These are phyloP conservation scores for Trichacis sp. DNA, from an alignment of 2,888 invertebrate genomes.

Conservation along the genomic window DNA sequence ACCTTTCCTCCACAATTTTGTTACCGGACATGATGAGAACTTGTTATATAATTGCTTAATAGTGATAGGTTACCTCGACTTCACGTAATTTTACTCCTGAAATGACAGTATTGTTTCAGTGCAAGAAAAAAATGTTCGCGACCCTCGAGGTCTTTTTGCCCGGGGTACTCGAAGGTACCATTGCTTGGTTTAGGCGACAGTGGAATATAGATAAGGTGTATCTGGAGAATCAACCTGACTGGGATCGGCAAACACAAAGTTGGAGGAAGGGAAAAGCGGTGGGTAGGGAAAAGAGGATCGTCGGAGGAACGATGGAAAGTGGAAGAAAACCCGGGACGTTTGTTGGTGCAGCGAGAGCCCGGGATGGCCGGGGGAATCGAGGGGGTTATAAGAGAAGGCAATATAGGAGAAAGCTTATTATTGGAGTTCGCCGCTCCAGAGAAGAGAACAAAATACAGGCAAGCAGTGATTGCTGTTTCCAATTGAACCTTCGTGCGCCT, in stretches of 20 bases:
- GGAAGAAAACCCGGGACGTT: conserved; percentile 54
- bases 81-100: too few relatives aligned
- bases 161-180: too few relatives aligned
- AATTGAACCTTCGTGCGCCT: conserved; percentile 67
- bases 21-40: too few relatives aligned
- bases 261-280: conserved; percentile 14
- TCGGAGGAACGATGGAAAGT: conserved; percentile 56
- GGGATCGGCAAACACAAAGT: conserved; percentile 25
- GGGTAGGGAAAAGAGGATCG: conserved; percentile 47
- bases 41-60: too few relatives aligned
- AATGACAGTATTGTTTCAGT: too few relatives aligned
- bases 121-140: too few relatives aligned
- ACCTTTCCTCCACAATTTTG: too few relatives aligned
- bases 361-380: conserved; percentile 43
- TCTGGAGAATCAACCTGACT: conserved; percentile 43
- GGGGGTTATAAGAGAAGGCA: conserved; percentile 63
- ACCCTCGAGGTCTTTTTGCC: too few relatives aligned
- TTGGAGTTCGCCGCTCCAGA: conserved; percentile 66
- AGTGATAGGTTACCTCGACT: too few relatives aligned
- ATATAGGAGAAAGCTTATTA: conserved; percentile 70
- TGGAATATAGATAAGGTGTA: conserved; percentile 43
- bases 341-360: conserved; percentile 35
- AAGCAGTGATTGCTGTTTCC: conserved; percentile 70
- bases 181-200: conserved; percentile 36
- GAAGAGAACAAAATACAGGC: conserved; percentile 68